Evolutionary conservation across 2,888 invertebrate genomes (phyloP).

Genomic region (Mesodorylaimus sp.): DNA sequence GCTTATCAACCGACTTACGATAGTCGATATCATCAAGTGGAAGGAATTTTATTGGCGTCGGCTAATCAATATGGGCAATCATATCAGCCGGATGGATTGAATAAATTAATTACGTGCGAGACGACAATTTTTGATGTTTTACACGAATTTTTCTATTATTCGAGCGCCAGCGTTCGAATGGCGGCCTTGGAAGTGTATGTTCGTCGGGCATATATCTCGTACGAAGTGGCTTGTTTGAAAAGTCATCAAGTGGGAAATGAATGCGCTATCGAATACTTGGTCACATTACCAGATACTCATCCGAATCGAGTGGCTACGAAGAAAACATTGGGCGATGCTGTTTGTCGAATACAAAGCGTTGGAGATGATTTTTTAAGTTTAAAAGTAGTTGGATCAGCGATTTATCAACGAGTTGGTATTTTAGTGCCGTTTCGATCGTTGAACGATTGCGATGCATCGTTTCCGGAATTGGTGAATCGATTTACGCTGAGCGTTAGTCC

Average conservation of each 20-base stretch:
- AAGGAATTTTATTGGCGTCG: constrained; percentile 91
- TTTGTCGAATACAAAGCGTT: neutral
- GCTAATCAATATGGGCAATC: constrained; percentile 96
- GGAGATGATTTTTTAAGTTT: constrained; percentile 2
- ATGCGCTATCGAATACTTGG: constrained; percentile 83
- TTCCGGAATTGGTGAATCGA: constrained; percentile 4
- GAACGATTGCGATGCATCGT: constrained; percentile 50
- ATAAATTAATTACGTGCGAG: constrained; percentile 79
- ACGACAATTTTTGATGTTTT: constrained; percentile 96
- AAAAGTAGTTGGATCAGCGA: constrained; percentile 3
- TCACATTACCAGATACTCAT: constrained; percentile 75
- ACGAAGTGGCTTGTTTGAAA: constrained; percentile 76
- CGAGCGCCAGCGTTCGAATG: constrained; percentile 69
- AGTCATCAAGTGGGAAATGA: constrained; percentile 51
- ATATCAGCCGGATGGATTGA: constrained; percentile 87
- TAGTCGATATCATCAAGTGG: constrained; percentile 87
- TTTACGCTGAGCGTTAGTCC: no score
- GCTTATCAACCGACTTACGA: constrained; percentile 96
- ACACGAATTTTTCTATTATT: constrained; percentile 95
- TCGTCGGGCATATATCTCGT: constrained; percentile 76
- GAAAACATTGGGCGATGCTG: neutral
- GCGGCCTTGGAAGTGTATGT: constrained; percentile 93
- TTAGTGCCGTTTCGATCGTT: constrained; percentile 79
- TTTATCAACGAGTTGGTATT: constrained; percentile 67
- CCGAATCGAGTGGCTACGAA: constrained; percentile 50